Evolutionary conservation across 2,113 vertebrate genomes (phyloP).

Genomic region (Parus major): DNA sequence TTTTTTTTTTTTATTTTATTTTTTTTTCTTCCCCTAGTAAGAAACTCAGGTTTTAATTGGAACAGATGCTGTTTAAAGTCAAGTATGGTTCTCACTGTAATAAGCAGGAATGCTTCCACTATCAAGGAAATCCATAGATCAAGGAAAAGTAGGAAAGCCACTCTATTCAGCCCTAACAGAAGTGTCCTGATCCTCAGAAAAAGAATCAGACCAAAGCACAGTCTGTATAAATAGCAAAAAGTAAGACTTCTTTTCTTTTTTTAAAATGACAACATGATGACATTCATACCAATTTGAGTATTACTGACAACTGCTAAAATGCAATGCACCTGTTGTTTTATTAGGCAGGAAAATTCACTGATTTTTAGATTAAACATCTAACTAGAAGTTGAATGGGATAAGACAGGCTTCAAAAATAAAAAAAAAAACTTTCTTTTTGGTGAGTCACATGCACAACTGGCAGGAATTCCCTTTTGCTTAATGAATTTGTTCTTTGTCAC

Average conservation of each 20-base stretch:
- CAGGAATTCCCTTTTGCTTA: not conserved
- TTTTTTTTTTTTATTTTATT: fast-evolving
- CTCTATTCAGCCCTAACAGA: not conserved
- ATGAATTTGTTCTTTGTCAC: not conserved
- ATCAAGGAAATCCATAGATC: not conserved
- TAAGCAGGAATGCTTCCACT: not conserved
- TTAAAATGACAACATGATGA: fast-evolving
- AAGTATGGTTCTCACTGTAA: not conserved
- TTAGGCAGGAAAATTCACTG: not conserved
- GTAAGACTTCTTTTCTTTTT: not conserved
- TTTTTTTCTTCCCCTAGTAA: fast-evolving
- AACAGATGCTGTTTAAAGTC: not conserved
- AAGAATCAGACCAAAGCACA: not conserved
- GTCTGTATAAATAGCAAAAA: not conserved
- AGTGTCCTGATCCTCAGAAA: not conserved
- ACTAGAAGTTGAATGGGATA: not conserved
- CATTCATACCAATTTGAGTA: not conserved
- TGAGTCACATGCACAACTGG: not conserved
- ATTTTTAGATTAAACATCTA: not conserved
- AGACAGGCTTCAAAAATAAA: not conserved
- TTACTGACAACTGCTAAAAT: not conserved
- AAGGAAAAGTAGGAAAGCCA: not conserved
- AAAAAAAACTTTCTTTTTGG: not conserved
- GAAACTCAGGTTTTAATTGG: not conserved
- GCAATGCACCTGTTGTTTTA: not conserved